Evolutionary conservation across 92 coral and sea anemone species (phyloP).

Genomic region (Phymanthus crucifer): DNA sequence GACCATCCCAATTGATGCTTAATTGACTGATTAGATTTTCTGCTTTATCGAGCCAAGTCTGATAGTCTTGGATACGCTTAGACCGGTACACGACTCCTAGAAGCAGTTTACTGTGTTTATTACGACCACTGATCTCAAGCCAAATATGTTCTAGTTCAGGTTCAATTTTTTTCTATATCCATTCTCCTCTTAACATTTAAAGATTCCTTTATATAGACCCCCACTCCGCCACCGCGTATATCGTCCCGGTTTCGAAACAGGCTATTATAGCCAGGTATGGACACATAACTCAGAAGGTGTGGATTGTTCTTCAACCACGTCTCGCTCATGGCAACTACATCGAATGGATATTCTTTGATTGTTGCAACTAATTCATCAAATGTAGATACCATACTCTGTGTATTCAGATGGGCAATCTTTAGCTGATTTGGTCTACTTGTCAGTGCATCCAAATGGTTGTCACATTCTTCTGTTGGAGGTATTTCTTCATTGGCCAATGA

Average conservation of each 20-base stretch:
- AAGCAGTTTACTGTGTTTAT: slow-evolving; percentile 52
- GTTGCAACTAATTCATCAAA: slow-evolving; percentile 41
- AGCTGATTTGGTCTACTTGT: slow-evolving; percentile 28
- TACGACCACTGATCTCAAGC: slow-evolving; percentile 51
- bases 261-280: slow-evolving; percentile 44
- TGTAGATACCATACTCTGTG: slow-evolving; percentile 53
- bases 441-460: slow-evolving; percentile 33
- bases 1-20: slow-evolving; percentile 59
- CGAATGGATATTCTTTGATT: slow-evolving; percentile 52
- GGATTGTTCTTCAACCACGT: slow-evolving; percentile 59
- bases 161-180: slow-evolving; percentile 40
- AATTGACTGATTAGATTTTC: slow-evolving; percentile 37
- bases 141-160: slow-evolving; percentile 57
- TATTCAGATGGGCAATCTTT: slow-evolving; percentile 42
- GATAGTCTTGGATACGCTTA: slow-evolving; percentile 38
- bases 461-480: slow-evolving; percentile 1
- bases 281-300: slow-evolving; percentile 38
- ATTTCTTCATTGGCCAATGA: background rate
- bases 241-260: slow-evolving; percentile 34
- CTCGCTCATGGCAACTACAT: slow-evolving; percentile 51
- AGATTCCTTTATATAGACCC: slow-evolving; percentile 42
- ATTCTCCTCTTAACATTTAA: slow-evolving; percentile 41
- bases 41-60: slow-evolving; percentile 39
- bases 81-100: slow-evolving; percentile 60
- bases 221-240: slow-evolving; percentile 57